Base-by-base conservation (phyloP, 1,140 invertebrate species). In the Megalonaias nervosa region DNA sequence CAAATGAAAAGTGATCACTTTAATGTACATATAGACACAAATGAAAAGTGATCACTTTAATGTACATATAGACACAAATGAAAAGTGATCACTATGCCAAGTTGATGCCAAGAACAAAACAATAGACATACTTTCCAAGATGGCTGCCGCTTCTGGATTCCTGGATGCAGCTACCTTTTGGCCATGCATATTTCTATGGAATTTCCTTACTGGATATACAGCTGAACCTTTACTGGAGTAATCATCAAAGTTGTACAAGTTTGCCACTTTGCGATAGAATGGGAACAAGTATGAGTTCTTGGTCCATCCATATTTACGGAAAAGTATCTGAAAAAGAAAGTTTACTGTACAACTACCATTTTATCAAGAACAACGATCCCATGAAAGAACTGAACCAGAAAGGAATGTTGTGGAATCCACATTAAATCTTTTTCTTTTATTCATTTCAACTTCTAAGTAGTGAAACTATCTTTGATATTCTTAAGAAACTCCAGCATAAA, bases 211-310 rank as follows among this genome's bases (percentile, higher is more conserved):
- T 2, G 87, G 83, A 66, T 88, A 85, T 11, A 90, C 86, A 1
- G 85, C 82, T 0, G 89, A 90, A 17, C 89, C 89, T 75, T 88
- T 89, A 78, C 89, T 90, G 66, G 89, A 81, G 69, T 90, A 90
- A 74, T 90, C 87, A 58, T 90, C 88, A 79, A 90, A 89, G 79
- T 88, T 86, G 68, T 85, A 88, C n/a, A 78, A 81, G 14, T 71
- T 69, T 0, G 89, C 83, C 21, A 84, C 38, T 9, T 74, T 65
- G 48, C 89, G 83, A 75, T 89, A 90, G 77, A 84, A 84, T n/a
- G 88, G 87, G 65, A 76, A 84, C 31, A 87, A 55, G 70, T 87
- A 89, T 0, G 80, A 81, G 1, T 76, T 82, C 83, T 90, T 90
- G 19, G 75, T 74, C 89, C 89, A 90, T 48, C 89, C 89, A 73